phyloP scores from a whole-genome alignment of 2,888 invertebrate genomes.

The Stenurella melanura region DNA sequence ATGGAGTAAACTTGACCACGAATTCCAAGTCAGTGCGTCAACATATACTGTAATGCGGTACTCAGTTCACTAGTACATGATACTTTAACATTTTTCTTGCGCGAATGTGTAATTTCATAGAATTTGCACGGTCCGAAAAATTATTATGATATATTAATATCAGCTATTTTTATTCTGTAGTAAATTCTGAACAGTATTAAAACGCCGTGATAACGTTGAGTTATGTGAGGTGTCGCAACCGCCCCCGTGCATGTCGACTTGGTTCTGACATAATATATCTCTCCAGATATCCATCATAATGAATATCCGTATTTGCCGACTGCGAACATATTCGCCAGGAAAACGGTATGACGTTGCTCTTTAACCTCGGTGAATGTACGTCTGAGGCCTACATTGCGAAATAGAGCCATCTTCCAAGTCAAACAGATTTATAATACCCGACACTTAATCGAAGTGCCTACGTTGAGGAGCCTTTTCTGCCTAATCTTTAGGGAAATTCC shows the following conservation, averaged over 20 bases:
- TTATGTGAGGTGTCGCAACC: neutral
- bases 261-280: neutral
- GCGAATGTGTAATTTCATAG: too few species aligned
- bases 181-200: too few species aligned
- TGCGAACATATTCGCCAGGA: conserved; percentile 7
- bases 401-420: neutral
- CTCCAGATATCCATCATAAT: neutral
- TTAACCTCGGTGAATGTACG: neutral
- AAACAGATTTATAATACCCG: conserved; percentile 3
- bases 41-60: too few species aligned
- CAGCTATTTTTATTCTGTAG: too few species aligned
- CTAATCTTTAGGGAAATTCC: neutral
- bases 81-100: too few species aligned
- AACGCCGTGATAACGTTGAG: neutral
- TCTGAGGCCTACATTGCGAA: neutral
- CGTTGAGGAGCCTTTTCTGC: neutral
- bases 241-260: neutral
- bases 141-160: too few species aligned
- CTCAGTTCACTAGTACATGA: too few species aligned
- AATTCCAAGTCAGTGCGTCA: too few species aligned
- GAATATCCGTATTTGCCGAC: neutral
- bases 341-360: neutral
- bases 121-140: too few species aligned
- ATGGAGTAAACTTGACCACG: too few species aligned
- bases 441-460: conserved; percentile 1